phyloP scores from a whole-genome alignment of 2,797 vertebrate genomes.

The Mormyrops boulengeri region DNA sequence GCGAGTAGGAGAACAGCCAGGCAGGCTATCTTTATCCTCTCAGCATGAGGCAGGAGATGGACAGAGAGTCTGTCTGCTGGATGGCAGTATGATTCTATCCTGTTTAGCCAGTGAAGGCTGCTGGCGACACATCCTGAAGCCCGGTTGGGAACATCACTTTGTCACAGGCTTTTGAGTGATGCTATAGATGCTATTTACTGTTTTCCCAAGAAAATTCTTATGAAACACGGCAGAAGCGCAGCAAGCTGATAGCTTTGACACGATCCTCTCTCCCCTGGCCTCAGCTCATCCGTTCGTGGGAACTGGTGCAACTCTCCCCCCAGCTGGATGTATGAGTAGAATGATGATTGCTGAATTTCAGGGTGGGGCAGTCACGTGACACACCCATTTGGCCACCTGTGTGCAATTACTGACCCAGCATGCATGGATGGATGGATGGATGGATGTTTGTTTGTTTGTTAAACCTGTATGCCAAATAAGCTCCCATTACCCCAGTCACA shows the following conservation, averaged over 20 bases:
- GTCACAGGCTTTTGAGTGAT: neutral
- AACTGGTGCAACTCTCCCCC: neutral
- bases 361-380: neutral
- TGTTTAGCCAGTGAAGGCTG: neutral
- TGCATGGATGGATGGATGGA: neutral
- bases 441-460: neutral
- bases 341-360: neutral
- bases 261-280: neutral
- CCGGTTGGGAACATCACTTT: neutral
- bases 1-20: neutral
- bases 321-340: neutral
- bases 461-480: neutral
- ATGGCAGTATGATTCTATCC: neutral
- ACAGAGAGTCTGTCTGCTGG: neutral
- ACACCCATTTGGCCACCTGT: neutral
- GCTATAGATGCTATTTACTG: neutral
- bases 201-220: neutral
- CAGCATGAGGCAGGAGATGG: neutral
- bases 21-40: neutral
- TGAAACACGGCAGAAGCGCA: constrained; percentile 1
- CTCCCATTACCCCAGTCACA: neutral
- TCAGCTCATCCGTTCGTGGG: neutral
- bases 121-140: neutral
- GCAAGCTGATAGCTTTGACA: neutral
- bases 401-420: neutral